These are phyloP conservation scores for Lasioglossum leucozonium DNA, from an alignment of 2,888 invertebrate species.

Conservation along the genomic window DNA sequence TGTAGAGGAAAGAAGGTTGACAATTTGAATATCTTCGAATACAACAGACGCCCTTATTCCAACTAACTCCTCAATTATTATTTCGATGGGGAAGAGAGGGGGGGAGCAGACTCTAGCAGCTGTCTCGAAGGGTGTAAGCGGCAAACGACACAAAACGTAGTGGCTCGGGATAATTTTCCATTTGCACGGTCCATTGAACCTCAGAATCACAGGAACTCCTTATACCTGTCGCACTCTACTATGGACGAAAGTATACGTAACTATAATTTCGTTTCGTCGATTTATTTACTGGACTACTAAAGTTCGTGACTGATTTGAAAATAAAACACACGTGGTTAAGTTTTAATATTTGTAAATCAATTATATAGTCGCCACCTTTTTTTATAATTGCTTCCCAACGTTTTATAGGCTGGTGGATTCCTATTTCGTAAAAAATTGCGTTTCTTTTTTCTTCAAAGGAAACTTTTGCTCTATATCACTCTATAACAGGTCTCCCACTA, in stretches of 20 bases:
- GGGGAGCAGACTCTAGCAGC: background rate
- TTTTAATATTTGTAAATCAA: no score
- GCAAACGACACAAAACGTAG: background rate
- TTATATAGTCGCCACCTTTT: no score
- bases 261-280: background rate
- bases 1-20: background rate
- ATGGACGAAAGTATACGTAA: conserved; percentile 8
- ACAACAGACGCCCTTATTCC: background rate
- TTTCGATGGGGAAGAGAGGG: background rate
- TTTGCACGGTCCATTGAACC: background rate
- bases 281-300: background rate
- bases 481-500: no score
- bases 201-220: background rate
- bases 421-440: no score
- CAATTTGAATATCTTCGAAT: background rate
- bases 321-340: no score
- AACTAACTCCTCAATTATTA: background rate
- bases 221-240: no score
- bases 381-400: no score
- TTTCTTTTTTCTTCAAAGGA: no score
- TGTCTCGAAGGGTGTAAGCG: conserved; percentile 1
- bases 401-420: no score
- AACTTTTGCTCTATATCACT: no score
- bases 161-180: background rate
- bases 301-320: no score